Evolutionary conservation across 2,797 vertebrate species (phyloP).

Genomic region (Lophius americanus): DNA sequence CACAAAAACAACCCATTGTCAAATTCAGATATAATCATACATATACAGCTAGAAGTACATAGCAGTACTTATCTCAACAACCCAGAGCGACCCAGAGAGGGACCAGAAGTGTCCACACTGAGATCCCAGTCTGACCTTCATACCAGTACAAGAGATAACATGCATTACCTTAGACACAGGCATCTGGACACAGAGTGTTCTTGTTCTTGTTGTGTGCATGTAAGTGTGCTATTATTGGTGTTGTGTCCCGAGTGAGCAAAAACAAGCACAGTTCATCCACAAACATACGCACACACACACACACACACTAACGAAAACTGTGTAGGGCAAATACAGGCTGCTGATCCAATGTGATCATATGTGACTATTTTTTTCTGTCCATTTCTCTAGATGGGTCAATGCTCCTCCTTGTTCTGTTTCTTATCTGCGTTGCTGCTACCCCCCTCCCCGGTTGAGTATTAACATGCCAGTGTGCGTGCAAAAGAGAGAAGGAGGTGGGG

Average conservation of each 20-base stretch:
- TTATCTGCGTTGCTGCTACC: conserved; percentile 55
- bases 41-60: conserved; percentile 5
- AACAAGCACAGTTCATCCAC: conserved; percentile 45
- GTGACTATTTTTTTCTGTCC: conserved; percentile 33
- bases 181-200: conserved; percentile 66
- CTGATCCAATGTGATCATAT: conserved; percentile 62
- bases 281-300: conserved; percentile 36
- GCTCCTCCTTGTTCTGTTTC: conserved; percentile 44
- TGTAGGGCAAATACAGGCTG: conserved; percentile 34
- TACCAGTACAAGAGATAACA: conserved; percentile 20
- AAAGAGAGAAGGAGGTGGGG: conserved; percentile 30
- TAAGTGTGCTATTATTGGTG: conserved; percentile 42
- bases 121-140: conserved; percentile 39
- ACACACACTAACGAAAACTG: conserved; percentile 32
- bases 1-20: background rate
- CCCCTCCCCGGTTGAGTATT: conserved; percentile 46
- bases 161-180: conserved; percentile 77
- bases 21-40: conserved; percentile 4
- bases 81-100: background rate
- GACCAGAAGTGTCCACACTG: conserved; percentile 12
- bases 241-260: conserved; percentile 39
- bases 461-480: conserved; percentile 46
- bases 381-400: conserved; percentile 31
- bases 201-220: conserved; percentile 23
- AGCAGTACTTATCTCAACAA: background rate